Evolutionary conservation across 2,113 vertebrate genomes (phyloP), one percentile per base, ranked within the genome.

Genomic region (Crotalus helleri): DNA sequence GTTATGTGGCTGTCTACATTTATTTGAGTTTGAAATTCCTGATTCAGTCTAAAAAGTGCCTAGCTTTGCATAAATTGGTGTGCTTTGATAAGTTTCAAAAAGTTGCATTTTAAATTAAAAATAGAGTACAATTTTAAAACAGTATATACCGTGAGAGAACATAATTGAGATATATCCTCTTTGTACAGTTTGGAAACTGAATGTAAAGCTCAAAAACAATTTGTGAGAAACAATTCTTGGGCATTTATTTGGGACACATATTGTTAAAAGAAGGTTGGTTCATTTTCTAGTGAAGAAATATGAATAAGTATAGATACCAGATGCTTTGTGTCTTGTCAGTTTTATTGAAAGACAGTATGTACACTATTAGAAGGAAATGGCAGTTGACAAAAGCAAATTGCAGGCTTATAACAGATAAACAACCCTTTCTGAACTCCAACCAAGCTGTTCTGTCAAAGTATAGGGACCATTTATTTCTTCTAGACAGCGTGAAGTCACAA

Each of bases 251-350:
- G 81, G n/a, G 64, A 89, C n/a, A 19, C n/a, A 90, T 24, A 29
- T 87, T 93, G 90, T 93, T 93, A 81, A 90, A 64, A 93, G 88
- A 93, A 57, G 4, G 7, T 94, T 29, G 58, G 44, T 39, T 95
- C 93, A 54, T 94, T 94, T 95, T 96, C 93, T 95, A 95, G 87
- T 90, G 87, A 87, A 92, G 51, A 93, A 55, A 93, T 94, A 88
- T 94, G 0, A 95, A 93, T 91, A 53, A 87, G 29, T 91, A 89
- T 57, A 61, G 86, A 89, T 93, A 44, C 91, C 61, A 87, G 29
- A 92, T 91, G 55, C 61, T 94, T 4, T 90, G 89, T 86, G 90
- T 53, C 85, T 94, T 69, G 33, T 94, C 92, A 87, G 85, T 89
- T 17, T 59, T 94, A 87, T 4, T 85, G 55, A 13, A 61, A 90